Base-by-base conservation (phyloP, 2,113 vertebrate species). In the Psilopsiagon aymara region DNA sequence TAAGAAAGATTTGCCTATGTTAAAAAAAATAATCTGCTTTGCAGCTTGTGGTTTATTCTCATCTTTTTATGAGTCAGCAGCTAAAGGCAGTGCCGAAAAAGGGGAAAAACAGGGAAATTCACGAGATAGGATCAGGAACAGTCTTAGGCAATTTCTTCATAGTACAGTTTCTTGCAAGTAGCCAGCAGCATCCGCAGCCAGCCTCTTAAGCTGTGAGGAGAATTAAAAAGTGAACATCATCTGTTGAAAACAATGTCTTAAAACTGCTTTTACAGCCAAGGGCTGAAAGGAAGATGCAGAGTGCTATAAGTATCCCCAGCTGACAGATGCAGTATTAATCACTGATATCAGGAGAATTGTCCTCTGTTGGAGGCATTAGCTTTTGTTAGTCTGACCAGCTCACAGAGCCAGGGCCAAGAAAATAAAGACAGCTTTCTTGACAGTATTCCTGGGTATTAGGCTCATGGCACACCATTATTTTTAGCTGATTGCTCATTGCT, bases 321-420 rank as follows among this genome's bases (percentile, higher is more conserved):
- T 95, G 92, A 84, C 88, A 92, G 86, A 90, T 95, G 88, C 44
- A 37, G 46, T 23, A 86, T 96, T 95, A 92, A 86, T 96, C 88
- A 94, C 80, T 47, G 73, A 1, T 47, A 59, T 19, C 91, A 52
- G 88, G 82, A 92, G 81, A 55, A 39, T 31, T 71, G 55, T 79
- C 95, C 83, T 94, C 19, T 79, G 88, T 79, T 73, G 93, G 55
- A 88, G 68, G 24, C 70, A 86, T 93, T 90, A 90, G 83, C 86
- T 92, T 96, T 81, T 92, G 92, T 95, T 86, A 55, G 39, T 77
- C 88, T 94, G 95, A 96, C 90, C 95, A 94, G 94, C 95, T 97
- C 92, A 91, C 25, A 71, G 69, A 88, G 52, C 55, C 83, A 55
- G 74, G 86, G 95, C 95, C 88, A 92, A 91, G 94, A 88, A 96